A percentile compares a stretch with the other conserved stretches of the same genome.
phyloP scores from a whole-genome alignment of 2,888 invertebrate genomes.

The Aromia moschata region DNA sequence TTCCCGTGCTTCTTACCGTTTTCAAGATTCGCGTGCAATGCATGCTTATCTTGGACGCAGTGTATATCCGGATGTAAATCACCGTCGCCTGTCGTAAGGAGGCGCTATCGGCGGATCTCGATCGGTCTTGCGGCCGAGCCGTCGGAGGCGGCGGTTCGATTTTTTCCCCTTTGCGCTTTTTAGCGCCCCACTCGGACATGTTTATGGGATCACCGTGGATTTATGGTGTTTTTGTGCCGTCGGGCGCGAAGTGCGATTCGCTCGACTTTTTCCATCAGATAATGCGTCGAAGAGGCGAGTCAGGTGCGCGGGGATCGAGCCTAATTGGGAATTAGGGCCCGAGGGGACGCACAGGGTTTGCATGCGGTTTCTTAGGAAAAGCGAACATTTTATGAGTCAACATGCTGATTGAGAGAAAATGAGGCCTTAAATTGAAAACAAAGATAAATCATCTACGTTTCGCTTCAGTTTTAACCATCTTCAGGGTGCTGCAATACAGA shows the following conservation, averaged over 20 bases:
- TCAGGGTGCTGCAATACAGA: no score
- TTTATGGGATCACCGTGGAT: constrained; percentile 48
- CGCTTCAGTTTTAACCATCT: no score
- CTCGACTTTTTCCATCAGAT: constrained; percentile 35
- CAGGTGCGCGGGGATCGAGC: constrained; percentile 26
- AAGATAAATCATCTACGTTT: no score
- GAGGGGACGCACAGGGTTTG: no score
- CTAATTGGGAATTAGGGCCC: constrained; percentile 39
- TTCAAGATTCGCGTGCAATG: no score
- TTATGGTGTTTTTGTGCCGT: constrained; percentile 52
- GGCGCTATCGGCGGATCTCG: constrained; percentile 49
- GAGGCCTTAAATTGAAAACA: no score
- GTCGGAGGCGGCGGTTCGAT: constrained; percentile 37
- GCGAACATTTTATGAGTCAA: no score
- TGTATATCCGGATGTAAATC: constrained; percentile 40
- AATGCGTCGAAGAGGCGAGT: constrained; percentile 18
- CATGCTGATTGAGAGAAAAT: no score
- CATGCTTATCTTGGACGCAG: no score
- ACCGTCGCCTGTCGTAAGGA: constrained; percentile 38
- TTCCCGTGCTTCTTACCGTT: no score
- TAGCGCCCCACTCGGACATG: constrained; percentile 43
- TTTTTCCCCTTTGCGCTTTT: constrained; percentile 39
- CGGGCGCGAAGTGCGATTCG: constrained; percentile 39
- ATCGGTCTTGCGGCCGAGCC: constrained; percentile 43
- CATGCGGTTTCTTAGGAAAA: no score